These are phyloP conservation scores for Chironomus striatipennis DNA, from an alignment of 1,140 invertebrate genomes.

Conservation along the genomic window DNA sequence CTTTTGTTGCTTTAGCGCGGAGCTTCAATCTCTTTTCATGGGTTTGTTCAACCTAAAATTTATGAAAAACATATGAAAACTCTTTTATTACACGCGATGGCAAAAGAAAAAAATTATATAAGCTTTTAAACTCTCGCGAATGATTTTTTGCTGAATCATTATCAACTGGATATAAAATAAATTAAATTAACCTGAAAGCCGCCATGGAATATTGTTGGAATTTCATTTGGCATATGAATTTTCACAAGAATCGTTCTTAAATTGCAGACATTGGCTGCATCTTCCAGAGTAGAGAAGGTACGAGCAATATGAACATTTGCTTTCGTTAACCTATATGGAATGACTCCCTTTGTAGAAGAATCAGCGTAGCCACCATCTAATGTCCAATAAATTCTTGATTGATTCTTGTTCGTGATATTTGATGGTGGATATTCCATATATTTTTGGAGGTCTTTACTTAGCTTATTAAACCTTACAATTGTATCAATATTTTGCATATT, in stretches of 20 bases:
- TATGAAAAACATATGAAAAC: too few species aligned
- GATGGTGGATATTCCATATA: not conserved
- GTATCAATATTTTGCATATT: not conserved
- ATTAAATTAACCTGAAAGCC: not conserved
- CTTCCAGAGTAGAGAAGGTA: not conserved
- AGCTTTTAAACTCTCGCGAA: too few species aligned
- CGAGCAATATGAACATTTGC: not conserved
- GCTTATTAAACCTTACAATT: not conserved
- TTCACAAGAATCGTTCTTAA: not conserved
- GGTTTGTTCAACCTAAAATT: not conserved
- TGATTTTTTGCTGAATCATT: too few species aligned
- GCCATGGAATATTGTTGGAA: not conserved
- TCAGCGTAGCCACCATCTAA: not conserved
- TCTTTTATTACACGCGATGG: too few species aligned
- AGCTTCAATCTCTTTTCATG: not conserved
- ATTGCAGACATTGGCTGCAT: not conserved
- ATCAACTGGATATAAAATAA: too few species aligned
- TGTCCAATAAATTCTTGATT: not conserved
- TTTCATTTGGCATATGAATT: not conserved
- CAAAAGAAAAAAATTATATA: too few species aligned
- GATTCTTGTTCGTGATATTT: not conserved
- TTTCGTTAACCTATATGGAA: not conserved
- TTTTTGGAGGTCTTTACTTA: not conserved
- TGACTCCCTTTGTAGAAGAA: not conserved
- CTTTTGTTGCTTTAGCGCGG: not conserved